Percentiles rank a stretch among this genome's conserved stretches.
Evolutionary conservation across 2,113 vertebrate species (phyloP).

Genomic region (Tichodroma muraria): DNA sequence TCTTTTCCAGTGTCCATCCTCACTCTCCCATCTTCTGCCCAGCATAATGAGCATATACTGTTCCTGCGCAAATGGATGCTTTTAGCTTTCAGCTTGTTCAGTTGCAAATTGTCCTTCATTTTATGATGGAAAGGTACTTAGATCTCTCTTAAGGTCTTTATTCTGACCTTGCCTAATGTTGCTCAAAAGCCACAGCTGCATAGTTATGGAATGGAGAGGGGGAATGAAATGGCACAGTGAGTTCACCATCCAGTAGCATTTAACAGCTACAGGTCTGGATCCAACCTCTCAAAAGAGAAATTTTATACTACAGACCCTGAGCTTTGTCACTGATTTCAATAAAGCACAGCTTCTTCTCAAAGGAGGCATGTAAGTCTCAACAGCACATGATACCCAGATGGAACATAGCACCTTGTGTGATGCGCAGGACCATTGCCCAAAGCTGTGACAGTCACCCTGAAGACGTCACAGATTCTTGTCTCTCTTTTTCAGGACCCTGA

Average conservation of each 20-base stretch:
- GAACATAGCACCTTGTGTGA: not conserved
- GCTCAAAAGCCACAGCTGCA: not conserved
- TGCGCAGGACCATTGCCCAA: not conserved
- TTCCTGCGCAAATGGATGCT: not conserved
- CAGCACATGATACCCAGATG: not conserved
- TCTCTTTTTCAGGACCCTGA: slow-evolving; percentile 79
- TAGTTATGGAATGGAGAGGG: not conserved
- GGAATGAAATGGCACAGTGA: not conserved
- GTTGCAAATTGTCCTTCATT: not conserved
- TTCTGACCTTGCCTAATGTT: not conserved
- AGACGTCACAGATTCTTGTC: not conserved
- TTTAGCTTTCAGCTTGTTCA: not conserved
- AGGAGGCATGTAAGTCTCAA: not conserved
- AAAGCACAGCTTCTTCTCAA: not conserved
- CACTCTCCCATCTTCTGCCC: not conserved
- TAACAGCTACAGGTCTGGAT: not conserved
- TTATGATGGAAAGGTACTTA: not conserved
- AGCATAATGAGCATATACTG: not conserved
- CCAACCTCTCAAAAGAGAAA: not conserved
- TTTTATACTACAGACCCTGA: not conserved
- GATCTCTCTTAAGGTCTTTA: not conserved
- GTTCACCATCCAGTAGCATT: not conserved
- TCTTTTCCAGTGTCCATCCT: not conserved
- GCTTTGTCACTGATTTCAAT: not conserved
- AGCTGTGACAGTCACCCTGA: not conserved